These are phyloP conservation scores for Hyles vespertilio DNA, from an alignment of 1,140 invertebrate species.

Conservation along the genomic window DNA sequence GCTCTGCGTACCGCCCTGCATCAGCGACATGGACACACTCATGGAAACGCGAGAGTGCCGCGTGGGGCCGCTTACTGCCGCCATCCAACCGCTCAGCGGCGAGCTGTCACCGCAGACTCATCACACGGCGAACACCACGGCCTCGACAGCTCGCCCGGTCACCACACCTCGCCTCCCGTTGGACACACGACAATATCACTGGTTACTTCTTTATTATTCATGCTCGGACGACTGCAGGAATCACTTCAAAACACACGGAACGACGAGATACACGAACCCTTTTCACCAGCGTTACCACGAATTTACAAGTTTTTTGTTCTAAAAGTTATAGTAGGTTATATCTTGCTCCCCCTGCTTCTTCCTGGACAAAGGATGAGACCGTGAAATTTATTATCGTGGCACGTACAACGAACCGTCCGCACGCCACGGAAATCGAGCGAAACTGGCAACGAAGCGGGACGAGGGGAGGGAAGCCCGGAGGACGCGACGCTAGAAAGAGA, in stretches of 20 bases:
- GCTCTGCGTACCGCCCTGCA: conserved; percentile 82
- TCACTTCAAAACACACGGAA: conserved; percentile 62
- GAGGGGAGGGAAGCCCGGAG: conserved; percentile 31
- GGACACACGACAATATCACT: conserved; percentile 62
- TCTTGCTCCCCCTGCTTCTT: conserved; percentile 30
- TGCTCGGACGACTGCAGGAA: conserved; percentile 70
- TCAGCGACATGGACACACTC: conserved; percentile 86
- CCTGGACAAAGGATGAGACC: conserved; percentile 69
- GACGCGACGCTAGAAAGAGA: conserved; percentile 55
- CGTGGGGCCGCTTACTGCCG: conserved; percentile 84
- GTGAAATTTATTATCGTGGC: conserved; percentile 38
- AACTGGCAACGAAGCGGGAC: conserved; percentile 47
- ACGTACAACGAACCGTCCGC: conserved; percentile 39
- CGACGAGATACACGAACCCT: conserved; percentile 41
- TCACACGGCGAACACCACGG: conserved; percentile 47
- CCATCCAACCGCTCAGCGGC: conserved; percentile 80
- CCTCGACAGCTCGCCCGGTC: conserved; percentile 47
- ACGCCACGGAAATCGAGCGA: conserved; percentile 67
- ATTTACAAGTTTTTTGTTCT: conserved; percentile 16
- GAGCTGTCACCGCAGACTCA: conserved; percentile 68
- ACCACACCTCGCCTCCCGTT: conserved; percentile 53
- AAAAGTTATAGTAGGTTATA: conserved; percentile 21
- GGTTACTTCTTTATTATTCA: conserved; percentile 73
- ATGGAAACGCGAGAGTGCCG: conserved; percentile 88
- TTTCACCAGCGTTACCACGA: conserved; percentile 34